These are phyloP conservation scores for Rhineura floridana DNA, from an alignment of 2,113 vertebrate species.

Conservation along the genomic window DNA sequence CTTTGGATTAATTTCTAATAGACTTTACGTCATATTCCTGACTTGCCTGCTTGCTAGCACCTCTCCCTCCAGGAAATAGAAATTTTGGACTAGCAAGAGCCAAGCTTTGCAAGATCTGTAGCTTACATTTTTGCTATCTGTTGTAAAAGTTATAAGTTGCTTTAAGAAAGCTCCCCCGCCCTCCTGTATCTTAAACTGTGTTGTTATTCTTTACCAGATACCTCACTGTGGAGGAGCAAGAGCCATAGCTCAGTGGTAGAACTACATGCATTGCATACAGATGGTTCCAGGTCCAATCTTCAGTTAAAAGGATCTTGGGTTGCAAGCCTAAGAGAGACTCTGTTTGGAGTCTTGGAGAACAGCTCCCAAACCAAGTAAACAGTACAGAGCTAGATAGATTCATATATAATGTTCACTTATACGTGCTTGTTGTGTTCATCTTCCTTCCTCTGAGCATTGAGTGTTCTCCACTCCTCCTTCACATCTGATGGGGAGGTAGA, in stretches of 20 bases:
- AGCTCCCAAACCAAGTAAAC: not conserved
- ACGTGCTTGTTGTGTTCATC: not conserved
- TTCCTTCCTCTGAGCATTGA: not conserved
- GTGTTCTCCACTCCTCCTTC: not conserved
- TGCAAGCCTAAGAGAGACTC: not conserved
- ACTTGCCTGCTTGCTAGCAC: slow-evolving; percentile 37
- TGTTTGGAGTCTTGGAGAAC: not conserved
- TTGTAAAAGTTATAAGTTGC: not conserved
- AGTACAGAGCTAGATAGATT: not conserved
- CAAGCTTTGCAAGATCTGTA: slow-evolving; percentile 42
- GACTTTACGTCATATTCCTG: slow-evolving; percentile 60
- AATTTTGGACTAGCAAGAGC: slow-evolving; percentile 32
- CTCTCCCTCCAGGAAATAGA: slow-evolving; percentile 68
- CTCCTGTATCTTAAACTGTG: not conserved
- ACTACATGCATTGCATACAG: not conserved
- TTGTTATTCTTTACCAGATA: not conserved
- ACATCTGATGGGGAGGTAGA: not conserved
- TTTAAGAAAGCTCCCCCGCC: not conserved
- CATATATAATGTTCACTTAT: not conserved
- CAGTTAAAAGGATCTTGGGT: not conserved
- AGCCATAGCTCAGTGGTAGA: not conserved
- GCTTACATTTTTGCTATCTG: slow-evolving; percentile 40
- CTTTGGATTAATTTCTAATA: slow-evolving; percentile 34
- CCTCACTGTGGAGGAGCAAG: not conserved
- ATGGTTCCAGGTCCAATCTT: not conserved